Conservation (phyloP, 2,113 vertebrate species). For the Elaphurus davidianus region DNA sequence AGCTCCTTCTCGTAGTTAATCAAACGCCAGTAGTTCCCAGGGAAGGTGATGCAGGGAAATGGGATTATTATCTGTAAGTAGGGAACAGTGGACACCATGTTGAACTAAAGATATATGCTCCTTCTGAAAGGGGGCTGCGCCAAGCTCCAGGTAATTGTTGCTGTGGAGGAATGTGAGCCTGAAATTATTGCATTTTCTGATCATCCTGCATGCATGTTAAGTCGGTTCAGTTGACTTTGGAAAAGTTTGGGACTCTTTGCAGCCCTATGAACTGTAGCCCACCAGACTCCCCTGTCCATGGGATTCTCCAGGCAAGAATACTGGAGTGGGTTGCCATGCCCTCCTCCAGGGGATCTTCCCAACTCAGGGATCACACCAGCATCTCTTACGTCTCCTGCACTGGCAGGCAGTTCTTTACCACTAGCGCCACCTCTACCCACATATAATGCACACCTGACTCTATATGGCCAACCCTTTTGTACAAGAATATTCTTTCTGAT, state of each 20-base stretch:
- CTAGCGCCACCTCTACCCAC: background rate
- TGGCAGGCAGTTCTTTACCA: background rate
- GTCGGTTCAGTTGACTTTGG: background rate
- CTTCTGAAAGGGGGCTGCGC: background rate
- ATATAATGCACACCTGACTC: no score
- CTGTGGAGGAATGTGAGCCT: background rate
- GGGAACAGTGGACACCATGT: rapidly evolving
- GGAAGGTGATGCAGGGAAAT: background rate
- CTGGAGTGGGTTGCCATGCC: background rate
- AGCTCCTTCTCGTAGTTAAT: rapidly evolving
- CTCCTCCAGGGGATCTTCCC: background rate
- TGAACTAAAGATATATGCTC: rapidly evolving
- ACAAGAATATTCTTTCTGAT: background rate
- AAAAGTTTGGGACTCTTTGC: background rate
- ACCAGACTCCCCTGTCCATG: background rate
- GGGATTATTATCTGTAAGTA: rapidly evolving
- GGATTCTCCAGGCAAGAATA: background rate
- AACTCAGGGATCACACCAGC: background rate
- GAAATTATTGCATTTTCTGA: background rate
- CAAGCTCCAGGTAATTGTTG: background rate
- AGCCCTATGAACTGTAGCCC: background rate
- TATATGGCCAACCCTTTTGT: background rate
- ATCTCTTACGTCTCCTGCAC: background rate
- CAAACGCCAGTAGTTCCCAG: background rate
- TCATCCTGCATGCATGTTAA: background rate